These are phyloP conservation scores for Craterocephalus amniculus DNA, from an alignment of 2,797 vertebrate genomes.

Conservation along the genomic window DNA sequence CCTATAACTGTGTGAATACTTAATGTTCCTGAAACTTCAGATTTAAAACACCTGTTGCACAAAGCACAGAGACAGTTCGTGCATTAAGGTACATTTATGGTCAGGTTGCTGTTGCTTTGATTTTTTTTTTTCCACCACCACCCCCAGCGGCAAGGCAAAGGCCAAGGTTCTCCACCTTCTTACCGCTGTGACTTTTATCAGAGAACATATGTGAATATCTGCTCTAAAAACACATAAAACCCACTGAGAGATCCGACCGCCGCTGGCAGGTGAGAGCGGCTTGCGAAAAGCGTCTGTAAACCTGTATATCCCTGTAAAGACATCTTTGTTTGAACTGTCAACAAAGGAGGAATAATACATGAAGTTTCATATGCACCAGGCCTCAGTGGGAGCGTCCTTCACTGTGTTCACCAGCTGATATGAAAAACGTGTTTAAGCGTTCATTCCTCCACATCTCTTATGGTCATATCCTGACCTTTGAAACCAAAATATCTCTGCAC, in stretches of 20 bases:
- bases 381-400: slow-evolving; percentile 28
- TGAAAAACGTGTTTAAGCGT: slow-evolving; percentile 12
- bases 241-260: not conserved
- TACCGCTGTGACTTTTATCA: slow-evolving; percentile 20
- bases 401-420: slow-evolving; percentile 29
- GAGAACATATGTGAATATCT: slow-evolving; percentile 11
- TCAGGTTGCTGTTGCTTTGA: slow-evolving; percentile 3
- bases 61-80: slow-evolving; percentile 8
- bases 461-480: slow-evolving; percentile 54
- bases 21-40: not conserved
- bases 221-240: slow-evolving; percentile 19
- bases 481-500: slow-evolving; percentile 43
- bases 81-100: slow-evolving; percentile 1
- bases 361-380: not conserved
- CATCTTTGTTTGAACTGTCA: slow-evolving; percentile 35
- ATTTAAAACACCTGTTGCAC: slow-evolving; percentile 11
- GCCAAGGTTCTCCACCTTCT: slow-evolving; percentile 36
- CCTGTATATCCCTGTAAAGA: not conserved
- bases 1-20: slow-evolving; percentile 23
- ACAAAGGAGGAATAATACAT: slow-evolving; percentile 10
- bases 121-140: not conserved
- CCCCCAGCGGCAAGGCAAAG: slow-evolving; percentile 20
- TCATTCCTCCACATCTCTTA: slow-evolving; percentile 23
- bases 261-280: not conserved
- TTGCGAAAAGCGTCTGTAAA: slow-evolving; percentile 16